Evolutionary conservation across 2,888 invertebrate species (phyloP).

Genomic region (Pachydiplax longipennis): DNA sequence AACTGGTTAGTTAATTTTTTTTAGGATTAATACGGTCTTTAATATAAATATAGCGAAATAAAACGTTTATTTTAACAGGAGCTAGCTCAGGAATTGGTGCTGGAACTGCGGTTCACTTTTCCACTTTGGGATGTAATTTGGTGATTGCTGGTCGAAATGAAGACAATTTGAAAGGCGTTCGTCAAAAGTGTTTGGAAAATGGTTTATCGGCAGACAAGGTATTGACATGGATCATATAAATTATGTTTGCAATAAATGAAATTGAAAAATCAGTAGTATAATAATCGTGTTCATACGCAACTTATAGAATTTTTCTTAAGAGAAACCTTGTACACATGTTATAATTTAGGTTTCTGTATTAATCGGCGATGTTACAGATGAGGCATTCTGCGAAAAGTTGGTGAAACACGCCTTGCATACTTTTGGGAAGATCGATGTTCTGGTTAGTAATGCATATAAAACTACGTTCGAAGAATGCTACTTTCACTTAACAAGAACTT

Average conservation of each 20-base stretch:
- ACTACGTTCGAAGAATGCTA: no score
- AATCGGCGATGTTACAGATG: conserved; percentile 52
- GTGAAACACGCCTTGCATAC: conserved; percentile 55
- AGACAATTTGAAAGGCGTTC: conserved; percentile 57
- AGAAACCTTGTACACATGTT: background rate
- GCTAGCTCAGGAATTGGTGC: conserved; percentile 64
- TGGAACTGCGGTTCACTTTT: conserved; percentile 60
- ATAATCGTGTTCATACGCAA: background rate
- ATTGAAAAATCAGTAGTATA: background rate
- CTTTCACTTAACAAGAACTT: background rate
- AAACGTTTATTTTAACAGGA: conserved; percentile 54
- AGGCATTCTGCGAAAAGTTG: conserved; percentile 55
- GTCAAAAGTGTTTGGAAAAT: conserved; percentile 47
- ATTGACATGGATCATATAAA: background rate
- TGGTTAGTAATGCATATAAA: conserved; percentile 54
- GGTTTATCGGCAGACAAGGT: conserved; percentile 6
- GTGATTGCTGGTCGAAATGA: conserved; percentile 59
- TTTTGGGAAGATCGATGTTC: conserved; percentile 56
- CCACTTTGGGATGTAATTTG: conserved; percentile 59
- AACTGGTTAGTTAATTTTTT: background rate
- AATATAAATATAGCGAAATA: background rate
- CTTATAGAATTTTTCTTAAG: background rate
- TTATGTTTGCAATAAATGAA: background rate
- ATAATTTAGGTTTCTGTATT: conserved; percentile 28
- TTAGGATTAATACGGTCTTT: no score